These are phyloP conservation scores for Tachina fera DNA, from an alignment of 2,888 invertebrate genomes.

Conservation along the genomic window DNA sequence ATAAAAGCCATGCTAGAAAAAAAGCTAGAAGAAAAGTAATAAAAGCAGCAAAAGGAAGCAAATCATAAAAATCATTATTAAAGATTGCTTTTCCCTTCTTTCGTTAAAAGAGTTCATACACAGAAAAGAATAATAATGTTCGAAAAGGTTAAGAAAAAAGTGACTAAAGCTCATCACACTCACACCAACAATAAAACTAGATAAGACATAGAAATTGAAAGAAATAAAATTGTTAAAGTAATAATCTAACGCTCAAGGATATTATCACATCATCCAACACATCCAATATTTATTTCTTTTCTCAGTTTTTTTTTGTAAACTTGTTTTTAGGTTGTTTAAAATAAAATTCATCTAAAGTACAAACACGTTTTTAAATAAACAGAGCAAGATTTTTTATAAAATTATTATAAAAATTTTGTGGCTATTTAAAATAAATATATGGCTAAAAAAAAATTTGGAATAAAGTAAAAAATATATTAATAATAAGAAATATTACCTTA, in stretches of 20 bases:
- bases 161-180: conserved; percentile 7
- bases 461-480: no score
- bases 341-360: no score
- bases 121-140: background rate
- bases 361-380: no score
- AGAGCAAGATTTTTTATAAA: no score
- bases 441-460: no score
- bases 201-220: conserved; percentile 40
- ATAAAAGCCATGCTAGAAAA: background rate
- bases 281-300: background rate
- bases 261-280: conserved; percentile 14
- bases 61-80: conserved; percentile 7
- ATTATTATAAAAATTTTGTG: no score
- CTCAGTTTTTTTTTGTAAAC: background rate
- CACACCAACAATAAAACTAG: conserved; percentile 4
- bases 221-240: conserved; percentile 35
- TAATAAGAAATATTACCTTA: background rate
- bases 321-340: background rate
- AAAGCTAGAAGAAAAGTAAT: background rate
- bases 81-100: conserved; percentile 18
- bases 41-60: background rate
- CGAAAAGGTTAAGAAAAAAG: background rate
- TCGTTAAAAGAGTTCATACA: background rate
- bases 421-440: no score
- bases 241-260: conserved; percentile 46